A percentile compares a stretch with the other conserved stretches of the same genome.
Evolutionary conservation across 2,113 vertebrate species (phyloP).

Genomic region (Dinomys branickii): DNA sequence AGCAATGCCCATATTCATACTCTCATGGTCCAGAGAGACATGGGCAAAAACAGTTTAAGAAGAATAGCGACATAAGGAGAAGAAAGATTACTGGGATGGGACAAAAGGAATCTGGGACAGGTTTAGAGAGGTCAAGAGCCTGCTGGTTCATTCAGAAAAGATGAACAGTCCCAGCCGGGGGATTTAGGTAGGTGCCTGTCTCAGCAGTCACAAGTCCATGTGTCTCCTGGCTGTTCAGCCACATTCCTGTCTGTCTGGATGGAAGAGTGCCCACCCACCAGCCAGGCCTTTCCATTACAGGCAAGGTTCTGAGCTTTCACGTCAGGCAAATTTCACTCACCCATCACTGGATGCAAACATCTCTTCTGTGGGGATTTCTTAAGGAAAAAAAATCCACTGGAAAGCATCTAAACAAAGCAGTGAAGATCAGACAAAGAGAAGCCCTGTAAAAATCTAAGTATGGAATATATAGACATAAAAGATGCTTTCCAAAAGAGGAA

Average conservation of each 20-base stretch:
- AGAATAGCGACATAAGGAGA: background rate
- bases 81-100: background rate
- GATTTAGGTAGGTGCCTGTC: background rate
- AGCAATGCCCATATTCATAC: background rate
- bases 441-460: background rate
- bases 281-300: conserved; percentile 50
- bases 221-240: conserved; percentile 38
- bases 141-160: background rate
- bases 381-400: conserved; percentile 22
- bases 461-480: background rate
- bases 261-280: conserved; percentile 65
- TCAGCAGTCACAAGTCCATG: conserved; percentile 20
- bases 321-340: conserved; percentile 47
- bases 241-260: conserved; percentile 62
- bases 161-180: background rate
- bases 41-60: background rate
- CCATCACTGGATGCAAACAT: conserved; percentile 61
- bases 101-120: conserved; percentile 14
- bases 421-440: background rate
- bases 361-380: conserved; percentile 33
- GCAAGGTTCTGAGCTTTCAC: conserved; percentile 42
- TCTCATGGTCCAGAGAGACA: background rate
- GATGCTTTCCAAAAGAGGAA: background rate
- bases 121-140: background rate
- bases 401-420: conserved; percentile 31